Base-by-base conservation (phyloP, 1,140 invertebrate genomes). In the Ips nitidus region DNA sequence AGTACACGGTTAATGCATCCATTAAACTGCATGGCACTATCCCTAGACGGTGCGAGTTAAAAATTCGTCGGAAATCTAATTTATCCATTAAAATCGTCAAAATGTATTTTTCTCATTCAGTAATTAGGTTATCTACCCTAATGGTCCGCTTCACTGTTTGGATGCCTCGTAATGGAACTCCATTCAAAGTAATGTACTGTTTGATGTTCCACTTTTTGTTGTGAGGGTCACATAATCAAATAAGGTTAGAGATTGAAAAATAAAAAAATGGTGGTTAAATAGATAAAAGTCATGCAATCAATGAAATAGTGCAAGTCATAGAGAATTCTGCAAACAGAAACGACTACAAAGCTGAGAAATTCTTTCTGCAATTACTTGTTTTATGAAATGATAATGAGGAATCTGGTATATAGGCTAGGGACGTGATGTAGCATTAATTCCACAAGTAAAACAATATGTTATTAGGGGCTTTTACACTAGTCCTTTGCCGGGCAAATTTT, bases 71-170 rank as follows among this genome's bases (percentile, higher is more conserved):
- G 5, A 37, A 56, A 56, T 56, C 53, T 56, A 56, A 56, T 56
- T 56, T 56, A 39, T 56, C 53, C 53, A 56, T 56, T 56, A 56
- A 56, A 56, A 37, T 56, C 38, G 38, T 22, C 53, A 39, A 56
- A 56, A 56, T 39, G 22, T 22, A 39, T 22, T 56, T 56, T 56
- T 56, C 53, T 56, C 22, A 56, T 56, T 39, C 53, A 2, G n/a
- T 56, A 56, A 56, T 56, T 56, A 39, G 53, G 38, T 56, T 56
- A 56, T 56, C 8, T 22, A 7, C 53, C 22, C 8, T 56, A 56
- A 56, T 56, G 53, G 53, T 2, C 45, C 53, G 53, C 53, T 56
- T 56, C 53, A 39, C 53, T 56, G 53, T 56, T 56, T 56, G 53
- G 53, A 56, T 37, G 38, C 2, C n/a, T 37, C 53, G 22, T 56